Conservation (phyloP, 2,888 invertebrate genomes). For the Acronicta aceris region DNA sequence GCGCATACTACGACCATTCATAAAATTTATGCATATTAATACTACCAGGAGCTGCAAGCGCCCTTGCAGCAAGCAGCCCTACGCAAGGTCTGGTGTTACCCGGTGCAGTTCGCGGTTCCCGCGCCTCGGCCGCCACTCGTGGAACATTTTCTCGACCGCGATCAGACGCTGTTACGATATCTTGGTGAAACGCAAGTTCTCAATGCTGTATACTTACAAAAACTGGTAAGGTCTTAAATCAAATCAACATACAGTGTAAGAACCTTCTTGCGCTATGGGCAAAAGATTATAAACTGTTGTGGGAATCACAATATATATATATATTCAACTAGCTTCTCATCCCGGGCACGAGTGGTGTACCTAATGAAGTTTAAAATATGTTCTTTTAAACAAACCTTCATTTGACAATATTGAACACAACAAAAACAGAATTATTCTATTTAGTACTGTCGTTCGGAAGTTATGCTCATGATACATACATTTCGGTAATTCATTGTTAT, state of each 20-base stretch:
- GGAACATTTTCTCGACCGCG: constrained; percentile 95
- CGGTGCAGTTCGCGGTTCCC: constrained; percentile 96
- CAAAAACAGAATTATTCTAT: too few species aligned
- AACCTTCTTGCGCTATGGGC: too few species aligned
- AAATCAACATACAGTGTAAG: not conserved
- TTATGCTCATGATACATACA: too few species aligned
- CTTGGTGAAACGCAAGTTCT: constrained; percentile 96
- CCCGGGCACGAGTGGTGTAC: too few species aligned
- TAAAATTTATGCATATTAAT: not conserved
- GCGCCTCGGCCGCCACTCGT: constrained; percentile 95
- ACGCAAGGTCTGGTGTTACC: constrained; percentile 98
- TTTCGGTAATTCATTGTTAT: too few species aligned
- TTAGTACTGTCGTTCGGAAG: too few species aligned
- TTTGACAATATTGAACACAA: too few species aligned
- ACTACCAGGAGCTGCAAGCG: constrained; percentile 87
- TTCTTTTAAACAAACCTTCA: too few species aligned
- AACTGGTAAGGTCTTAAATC: constrained; percentile 90
- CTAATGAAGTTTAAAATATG: too few species aligned
- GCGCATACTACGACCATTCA: not conserved
- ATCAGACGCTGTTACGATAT: constrained; percentile 95
- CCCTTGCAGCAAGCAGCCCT: constrained; percentile 92
- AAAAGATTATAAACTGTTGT: too few species aligned
- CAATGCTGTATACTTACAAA: constrained; percentile 96
- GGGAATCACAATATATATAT: too few species aligned
- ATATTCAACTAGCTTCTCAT: too few species aligned